Conservation (phyloP, 1,140 invertebrate genomes). For the Pseudomyrmex pallidus region DNA sequence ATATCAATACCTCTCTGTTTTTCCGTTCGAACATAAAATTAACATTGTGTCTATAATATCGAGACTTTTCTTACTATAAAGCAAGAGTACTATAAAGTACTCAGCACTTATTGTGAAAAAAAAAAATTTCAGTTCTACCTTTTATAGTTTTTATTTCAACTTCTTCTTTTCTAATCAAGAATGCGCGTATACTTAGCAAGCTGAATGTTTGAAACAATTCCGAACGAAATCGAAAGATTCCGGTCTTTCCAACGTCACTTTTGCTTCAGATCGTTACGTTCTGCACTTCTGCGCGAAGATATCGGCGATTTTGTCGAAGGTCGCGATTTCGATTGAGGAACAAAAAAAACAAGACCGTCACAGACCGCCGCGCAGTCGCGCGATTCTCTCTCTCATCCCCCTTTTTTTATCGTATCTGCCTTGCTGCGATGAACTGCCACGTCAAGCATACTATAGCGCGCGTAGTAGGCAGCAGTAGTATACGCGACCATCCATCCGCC, state of each 20-base stretch:
- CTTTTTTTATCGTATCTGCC: conserved; percentile 3
- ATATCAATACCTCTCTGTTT: background rate
- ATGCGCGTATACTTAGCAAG: background rate
- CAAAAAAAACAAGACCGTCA: background rate
- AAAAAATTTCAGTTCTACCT: background rate
- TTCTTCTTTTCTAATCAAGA: background rate
- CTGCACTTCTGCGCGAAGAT: background rate
- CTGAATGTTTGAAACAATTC: background rate
- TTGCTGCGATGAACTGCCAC: conserved; percentile 7
- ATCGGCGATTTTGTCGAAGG: background rate
- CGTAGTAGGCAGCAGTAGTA: conserved; percentile 42
- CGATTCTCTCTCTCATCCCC: background rate
- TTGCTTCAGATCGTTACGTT: background rate
- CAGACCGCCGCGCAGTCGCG: conserved; percentile 20
- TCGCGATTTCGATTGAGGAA: conserved; percentile 9
- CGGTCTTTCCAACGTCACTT: background rate
- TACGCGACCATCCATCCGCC: background rate
- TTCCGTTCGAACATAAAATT: too few species aligned
- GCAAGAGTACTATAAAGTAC: too few species aligned
- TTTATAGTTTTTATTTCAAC: background rate
- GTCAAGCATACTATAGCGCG: conserved; percentile 7
- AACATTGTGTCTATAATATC: too few species aligned
- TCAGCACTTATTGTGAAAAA: background rate
- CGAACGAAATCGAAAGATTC: background rate
- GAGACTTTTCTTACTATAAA: too few species aligned